Conservation (phyloP, 2,113 vertebrate species). For the Phalacrocorax carbo region DNA sequence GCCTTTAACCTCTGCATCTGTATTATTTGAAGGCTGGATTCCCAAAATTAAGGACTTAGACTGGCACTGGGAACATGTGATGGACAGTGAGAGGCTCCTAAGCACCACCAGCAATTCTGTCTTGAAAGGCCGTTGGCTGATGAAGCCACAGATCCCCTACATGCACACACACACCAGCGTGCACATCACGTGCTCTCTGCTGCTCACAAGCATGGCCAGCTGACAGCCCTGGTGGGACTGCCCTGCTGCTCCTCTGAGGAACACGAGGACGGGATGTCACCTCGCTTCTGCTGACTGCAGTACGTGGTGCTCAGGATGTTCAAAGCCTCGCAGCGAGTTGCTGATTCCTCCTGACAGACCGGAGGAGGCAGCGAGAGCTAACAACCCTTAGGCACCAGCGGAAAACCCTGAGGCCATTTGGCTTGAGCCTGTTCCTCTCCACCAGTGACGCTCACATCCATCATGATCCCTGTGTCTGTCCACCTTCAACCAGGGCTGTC, state of each 20-base stretch:
- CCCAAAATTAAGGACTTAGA: not conserved
- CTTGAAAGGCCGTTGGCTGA: not conserved
- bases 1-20: not conserved
- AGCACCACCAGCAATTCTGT: not conserved
- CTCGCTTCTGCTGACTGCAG: not conserved
- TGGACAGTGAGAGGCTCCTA: not conserved
- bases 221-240: not conserved
- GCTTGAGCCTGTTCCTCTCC: not conserved
- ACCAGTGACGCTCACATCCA: not conserved
- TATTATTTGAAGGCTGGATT: not conserved
- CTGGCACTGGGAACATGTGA: fast-evolving
- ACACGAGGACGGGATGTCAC: not conserved
- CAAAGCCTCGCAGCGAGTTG: not conserved
- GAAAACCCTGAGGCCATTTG: not conserved
- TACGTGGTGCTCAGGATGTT: not conserved
- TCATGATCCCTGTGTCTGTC: fast-evolving
- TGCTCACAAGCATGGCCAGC: fast-evolving
- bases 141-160: not conserved
- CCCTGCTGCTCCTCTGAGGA: not conserved
- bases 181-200: fast-evolving
- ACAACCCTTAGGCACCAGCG: not conserved
- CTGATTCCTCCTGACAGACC: not conserved
- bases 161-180: fast-evolving
- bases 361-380: not conserved
- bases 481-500: not conserved